A percentile compares a stretch with the other conserved stretches of the same genome.
Evolutionary conservation across 2,888 invertebrate genomes (phyloP).

Genomic region (Tiphia femorata): DNA sequence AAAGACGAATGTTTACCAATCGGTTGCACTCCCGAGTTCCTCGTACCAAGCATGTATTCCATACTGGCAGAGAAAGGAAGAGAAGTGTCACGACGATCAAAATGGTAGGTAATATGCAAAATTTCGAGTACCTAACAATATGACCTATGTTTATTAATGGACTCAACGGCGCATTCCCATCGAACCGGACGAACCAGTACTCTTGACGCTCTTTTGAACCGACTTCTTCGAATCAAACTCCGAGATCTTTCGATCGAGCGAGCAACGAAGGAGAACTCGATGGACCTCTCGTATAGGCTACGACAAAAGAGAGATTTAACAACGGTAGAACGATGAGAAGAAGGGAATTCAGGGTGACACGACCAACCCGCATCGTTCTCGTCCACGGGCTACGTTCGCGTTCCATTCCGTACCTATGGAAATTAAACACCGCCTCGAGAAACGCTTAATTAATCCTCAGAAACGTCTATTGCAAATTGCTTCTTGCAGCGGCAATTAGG

Average conservation of each 20-base stretch:
- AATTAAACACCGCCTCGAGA: slow-evolving; percentile 41
- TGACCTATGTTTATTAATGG: slow-evolving; percentile 47
- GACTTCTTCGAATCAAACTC: slow-evolving; percentile 26
- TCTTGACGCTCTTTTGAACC: slow-evolving; percentile 5
- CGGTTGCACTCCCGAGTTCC: too few relatives aligned
- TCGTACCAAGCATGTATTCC: too few relatives aligned
- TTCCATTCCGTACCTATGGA: slow-evolving; percentile 13
- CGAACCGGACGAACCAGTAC: slow-evolving; percentile 36
- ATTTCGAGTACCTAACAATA: slow-evolving; percentile 46
- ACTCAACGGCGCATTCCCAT: slow-evolving; percentile 33
- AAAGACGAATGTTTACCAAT: too few relatives aligned
- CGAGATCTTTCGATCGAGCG: slow-evolving; percentile 7
- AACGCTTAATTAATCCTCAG: slow-evolving; percentile 49
- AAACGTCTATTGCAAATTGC: slow-evolving; percentile 45
- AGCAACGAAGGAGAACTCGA: background rate
- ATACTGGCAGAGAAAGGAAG: too few relatives aligned
- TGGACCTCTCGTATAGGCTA: background rate
- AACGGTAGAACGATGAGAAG: background rate
- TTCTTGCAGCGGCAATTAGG: slow-evolving; percentile 45
- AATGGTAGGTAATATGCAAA: too few relatives aligned
- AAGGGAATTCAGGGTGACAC: background rate
- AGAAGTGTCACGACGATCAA: too few relatives aligned
- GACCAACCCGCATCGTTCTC: background rate
- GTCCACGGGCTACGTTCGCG: slow-evolving; percentile 8
- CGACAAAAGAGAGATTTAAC: background rate